Conservation (phyloP, 2,888 invertebrate genomes). For the Caenorhabditis uteleia region DNA sequence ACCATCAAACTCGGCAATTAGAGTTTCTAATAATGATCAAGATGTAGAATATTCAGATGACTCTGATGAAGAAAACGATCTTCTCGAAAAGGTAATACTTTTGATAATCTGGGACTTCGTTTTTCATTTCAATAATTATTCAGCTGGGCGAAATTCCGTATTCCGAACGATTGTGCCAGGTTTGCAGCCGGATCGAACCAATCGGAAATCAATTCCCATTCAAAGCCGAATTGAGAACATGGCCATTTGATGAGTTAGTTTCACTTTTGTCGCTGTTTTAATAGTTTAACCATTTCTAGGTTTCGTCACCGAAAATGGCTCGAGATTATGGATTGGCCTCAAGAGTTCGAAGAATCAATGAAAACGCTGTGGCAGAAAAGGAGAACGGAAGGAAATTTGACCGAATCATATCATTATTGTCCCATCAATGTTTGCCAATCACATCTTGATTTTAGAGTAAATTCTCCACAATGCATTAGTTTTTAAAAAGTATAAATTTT, state of each 20-base stretch:
- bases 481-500: conserved; percentile 3
- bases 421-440: conserved; percentile 46
- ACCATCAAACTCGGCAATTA: not conserved
- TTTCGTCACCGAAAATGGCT: conserved; percentile 46
- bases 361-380: conserved; percentile 43
- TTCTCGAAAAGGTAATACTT: conserved; percentile 21
- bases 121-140: not conserved
- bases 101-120: not conserved
- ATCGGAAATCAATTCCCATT: conserved; percentile 10
- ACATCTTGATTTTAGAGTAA: conserved; percentile 38
- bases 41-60: conserved; percentile 40
- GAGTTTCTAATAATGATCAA: no score
- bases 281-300: conserved; percentile 4
- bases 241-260: conserved; percentile 51
- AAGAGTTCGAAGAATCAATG: conserved; percentile 44
- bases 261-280: not conserved
- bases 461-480: not conserved
- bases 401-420: conserved; percentile 33
- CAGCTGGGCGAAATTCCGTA: conserved; percentile 27
- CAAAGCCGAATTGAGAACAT: conserved; percentile 22
- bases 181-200: conserved; percentile 36
- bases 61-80: conserved; percentile 45
- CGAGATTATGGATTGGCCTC: conserved; percentile 47
- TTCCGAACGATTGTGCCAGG: conserved; percentile 37
- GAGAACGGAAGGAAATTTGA: conserved; percentile 27